These are phyloP conservation scores for Cephalopterus ornatus DNA, from an alignment of 2,113 vertebrate species.

Conservation along the genomic window DNA sequence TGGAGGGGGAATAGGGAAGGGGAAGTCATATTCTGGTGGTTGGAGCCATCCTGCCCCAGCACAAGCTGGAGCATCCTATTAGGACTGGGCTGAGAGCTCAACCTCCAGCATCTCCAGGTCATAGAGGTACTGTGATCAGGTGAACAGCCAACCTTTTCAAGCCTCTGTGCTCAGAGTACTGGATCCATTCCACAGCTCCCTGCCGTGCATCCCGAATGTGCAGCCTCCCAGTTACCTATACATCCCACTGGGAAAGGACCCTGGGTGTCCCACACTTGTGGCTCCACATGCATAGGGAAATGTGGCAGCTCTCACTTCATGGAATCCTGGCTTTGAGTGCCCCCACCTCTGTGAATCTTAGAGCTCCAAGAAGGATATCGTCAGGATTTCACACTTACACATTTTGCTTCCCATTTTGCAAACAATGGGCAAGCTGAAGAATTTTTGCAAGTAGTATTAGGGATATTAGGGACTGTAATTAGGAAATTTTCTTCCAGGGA, in stretches of 20 bases:
- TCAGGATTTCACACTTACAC: neutral
- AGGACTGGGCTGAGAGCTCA: neutral
- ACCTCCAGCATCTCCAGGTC: neutral
- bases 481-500: neutral
- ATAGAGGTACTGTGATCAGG: neutral
- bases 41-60: neutral
- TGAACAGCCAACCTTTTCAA: fast-evolving
- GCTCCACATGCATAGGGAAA: neutral
- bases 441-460: neutral
- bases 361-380: neutral
- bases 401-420: neutral
- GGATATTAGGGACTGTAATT: neutral
- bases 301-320: fast-evolving
- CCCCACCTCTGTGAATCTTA: neutral
- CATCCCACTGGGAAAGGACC: fast-evolving
- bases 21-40: neutral
- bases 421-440: neutral
- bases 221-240: neutral
- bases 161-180: neutral
- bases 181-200: neutral
- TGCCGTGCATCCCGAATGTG: fast-evolving
- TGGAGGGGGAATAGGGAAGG: fast-evolving
- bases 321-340: neutral
- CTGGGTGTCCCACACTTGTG: no score
- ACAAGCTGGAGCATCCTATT: neutral